Base-by-base conservation (phyloP, 2,113 vertebrate species). In the Oostethus manadensis region DNA sequence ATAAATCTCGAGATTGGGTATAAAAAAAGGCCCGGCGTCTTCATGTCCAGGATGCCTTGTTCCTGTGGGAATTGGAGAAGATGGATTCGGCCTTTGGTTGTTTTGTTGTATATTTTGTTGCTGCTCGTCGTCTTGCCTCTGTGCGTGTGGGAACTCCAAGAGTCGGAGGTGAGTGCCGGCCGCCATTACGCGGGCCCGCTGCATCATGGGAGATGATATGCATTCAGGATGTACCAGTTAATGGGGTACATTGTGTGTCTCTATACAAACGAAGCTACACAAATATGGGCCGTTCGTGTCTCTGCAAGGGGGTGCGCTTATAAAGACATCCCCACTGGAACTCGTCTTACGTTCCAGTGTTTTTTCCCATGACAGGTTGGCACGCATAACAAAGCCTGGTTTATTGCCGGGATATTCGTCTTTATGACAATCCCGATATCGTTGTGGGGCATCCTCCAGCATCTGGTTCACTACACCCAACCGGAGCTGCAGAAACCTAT, bases 401-500 rank as follows among this genome's bases (percentile, higher is more conserved):
- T 99, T 81, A 97, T 98, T 0, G 96, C 97, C 55, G 94, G 94
- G 18, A 95, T 99, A 79, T 99, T 99, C 81, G 87, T 99, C 33
- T 90, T 99, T 9, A 91, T 99, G 92, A 99, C 97, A 6, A 92
- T 99, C 69, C 95, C 96, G 8, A 92, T 99, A 77, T 99, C 95
- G 16, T 87, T 99, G 33, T 99, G 96, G 94, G 96, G 92, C 2
- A 99, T 99, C 78, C 86, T 99, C 0, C 97, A 99, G 68, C 97
- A 99, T 80, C 88, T 99, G 51, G 95, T 99, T 45, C 93, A 99
- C 88, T 98, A 98, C 73, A 99, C 95, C 45, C 94, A 98, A 62
- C 96, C 96, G 16, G 94, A 99, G 68, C 85, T 99, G 40, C 96
- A 99, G 83, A 99, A 98, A 74, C 96, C 96, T 3, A 98, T 98